These are phyloP conservation scores for Clupea harengus DNA, from an alignment of 2,113 vertebrate genomes.

Conservation along the genomic window DNA sequence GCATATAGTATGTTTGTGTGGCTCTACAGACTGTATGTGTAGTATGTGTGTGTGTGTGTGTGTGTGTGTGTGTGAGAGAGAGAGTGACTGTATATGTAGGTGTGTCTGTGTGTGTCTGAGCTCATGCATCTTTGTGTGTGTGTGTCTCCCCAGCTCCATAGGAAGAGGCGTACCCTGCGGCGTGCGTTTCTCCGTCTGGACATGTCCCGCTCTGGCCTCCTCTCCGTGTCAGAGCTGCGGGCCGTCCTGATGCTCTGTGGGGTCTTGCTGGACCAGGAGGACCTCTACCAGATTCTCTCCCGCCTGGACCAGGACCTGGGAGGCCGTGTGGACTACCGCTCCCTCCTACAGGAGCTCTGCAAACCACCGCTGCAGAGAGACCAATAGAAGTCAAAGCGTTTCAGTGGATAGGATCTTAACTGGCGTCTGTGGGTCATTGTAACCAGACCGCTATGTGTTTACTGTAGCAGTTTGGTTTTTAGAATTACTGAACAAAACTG, in stretches of 20 bases:
- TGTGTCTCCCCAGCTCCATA: slow-evolving; percentile 29
- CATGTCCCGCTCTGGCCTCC: slow-evolving; percentile 36
- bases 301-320: slow-evolving; percentile 50
- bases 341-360: slow-evolving; percentile 48
- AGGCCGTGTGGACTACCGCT: slow-evolving; percentile 49
- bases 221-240: slow-evolving; percentile 45
- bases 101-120: not conserved
- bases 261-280: slow-evolving; percentile 46
- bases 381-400: too few relatives aligned
- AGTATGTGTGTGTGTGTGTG: not conserved
- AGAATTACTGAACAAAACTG: too few relatives aligned
- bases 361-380: not conserved
- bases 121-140: not conserved
- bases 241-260: slow-evolving; percentile 49
- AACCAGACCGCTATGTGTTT: too few relatives aligned
- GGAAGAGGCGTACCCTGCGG: slow-evolving; percentile 44
- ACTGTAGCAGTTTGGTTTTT: too few relatives aligned
- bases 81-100: too few relatives aligned
- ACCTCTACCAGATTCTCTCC: slow-evolving; percentile 50
- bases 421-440: too few relatives aligned
- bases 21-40: not conserved
- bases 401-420: too few relatives aligned
- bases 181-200: slow-evolving; percentile 51
- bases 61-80: not conserved
- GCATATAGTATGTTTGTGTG: too few relatives aligned